phyloP scores from a whole-genome alignment of 2,888 invertebrate genomes.

The Embidobia sp. region DNA sequence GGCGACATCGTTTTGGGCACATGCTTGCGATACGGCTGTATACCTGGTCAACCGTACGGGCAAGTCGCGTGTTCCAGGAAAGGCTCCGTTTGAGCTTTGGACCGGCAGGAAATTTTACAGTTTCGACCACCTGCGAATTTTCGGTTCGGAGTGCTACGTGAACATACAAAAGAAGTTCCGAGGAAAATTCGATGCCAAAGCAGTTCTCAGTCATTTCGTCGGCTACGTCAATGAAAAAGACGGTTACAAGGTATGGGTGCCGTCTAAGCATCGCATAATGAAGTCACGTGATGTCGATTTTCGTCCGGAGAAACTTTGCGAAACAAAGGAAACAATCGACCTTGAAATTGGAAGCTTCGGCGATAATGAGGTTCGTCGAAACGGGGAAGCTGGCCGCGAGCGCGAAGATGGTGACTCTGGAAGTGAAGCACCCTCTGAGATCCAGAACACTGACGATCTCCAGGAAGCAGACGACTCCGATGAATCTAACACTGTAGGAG shows the following conservation, averaged over 20 bases:
- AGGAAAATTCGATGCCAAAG: conserved; percentile 38
- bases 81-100: conserved; percentile 49
- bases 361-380: neutral
- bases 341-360: conserved; percentile 5
- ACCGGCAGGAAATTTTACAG: conserved; percentile 36
- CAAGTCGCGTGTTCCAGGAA: conserved; percentile 29
- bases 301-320: conserved; percentile 50
- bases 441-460: too few species aligned
- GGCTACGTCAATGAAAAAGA: conserved; percentile 36
- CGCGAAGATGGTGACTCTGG: neutral
- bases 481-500: too few species aligned
- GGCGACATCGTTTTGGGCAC: conserved; percentile 35
- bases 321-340: conserved; percentile 12
- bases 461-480: too few species aligned
- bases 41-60: conserved; percentile 36
- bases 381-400: conserved; percentile 4
- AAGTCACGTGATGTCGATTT: conserved; percentile 50
- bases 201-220: conserved; percentile 18
- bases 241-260: conserved; percentile 39
- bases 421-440: too few species aligned
- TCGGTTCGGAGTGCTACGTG: conserved; percentile 42
- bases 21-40: conserved; percentile 43
- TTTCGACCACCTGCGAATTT: conserved; percentile 54
- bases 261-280: conserved; percentile 42
- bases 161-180: conserved; percentile 55